phyloP scores from a whole-genome alignment of 92 coral and sea anemone genomes.

The Parazoanthus atlanticus region DNA sequence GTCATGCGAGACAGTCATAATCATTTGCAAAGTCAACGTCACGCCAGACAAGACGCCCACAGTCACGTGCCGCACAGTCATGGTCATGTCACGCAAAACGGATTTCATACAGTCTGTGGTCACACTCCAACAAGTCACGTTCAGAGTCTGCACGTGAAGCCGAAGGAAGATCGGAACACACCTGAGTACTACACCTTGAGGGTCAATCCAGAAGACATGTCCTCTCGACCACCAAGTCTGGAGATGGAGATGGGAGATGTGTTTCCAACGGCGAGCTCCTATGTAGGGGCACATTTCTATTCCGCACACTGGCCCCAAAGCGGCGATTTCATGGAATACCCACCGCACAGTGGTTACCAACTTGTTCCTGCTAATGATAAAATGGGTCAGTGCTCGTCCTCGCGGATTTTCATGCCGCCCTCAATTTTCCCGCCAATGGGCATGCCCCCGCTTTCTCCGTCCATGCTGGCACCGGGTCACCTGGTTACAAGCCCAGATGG shows the following conservation, averaged over 20 bases:
- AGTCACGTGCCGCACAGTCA: conserved; percentile 18
- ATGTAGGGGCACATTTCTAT: conserved; percentile 33
- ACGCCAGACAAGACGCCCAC: conserved; percentile 10
- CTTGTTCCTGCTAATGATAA: conserved; percentile 46
- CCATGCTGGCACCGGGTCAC: conserved; percentile 66
- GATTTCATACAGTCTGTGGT: not conserved
- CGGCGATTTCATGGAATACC: conserved; percentile 28
- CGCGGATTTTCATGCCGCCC: conserved; percentile 93
- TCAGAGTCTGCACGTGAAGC: not conserved
- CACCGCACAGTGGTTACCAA: conserved; percentile 47
- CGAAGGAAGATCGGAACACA: conserved; percentile 12
- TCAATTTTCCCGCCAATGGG: conserved; percentile 78
- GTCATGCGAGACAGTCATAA: not conserved
- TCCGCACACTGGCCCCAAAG: conserved; percentile 23
- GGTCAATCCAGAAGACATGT: conserved; percentile 17
- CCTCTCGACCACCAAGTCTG: conserved; percentile 29
- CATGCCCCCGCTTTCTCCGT: conserved; percentile 74
- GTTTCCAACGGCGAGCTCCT: conserved; percentile 32
- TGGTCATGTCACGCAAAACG: conserved; percentile 12
- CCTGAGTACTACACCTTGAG: conserved; percentile 28
- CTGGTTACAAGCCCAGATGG: conserved; percentile 75
- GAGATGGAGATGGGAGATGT: conserved; percentile 46
- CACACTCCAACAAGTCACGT: conserved; percentile 13
- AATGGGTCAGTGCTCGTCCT: conserved; percentile 65
- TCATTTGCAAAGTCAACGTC: conserved; percentile 1